These are phyloP conservation scores for Chelmon rostratus DNA, from an alignment of 2,797 vertebrate species.

Conservation along the genomic window DNA sequence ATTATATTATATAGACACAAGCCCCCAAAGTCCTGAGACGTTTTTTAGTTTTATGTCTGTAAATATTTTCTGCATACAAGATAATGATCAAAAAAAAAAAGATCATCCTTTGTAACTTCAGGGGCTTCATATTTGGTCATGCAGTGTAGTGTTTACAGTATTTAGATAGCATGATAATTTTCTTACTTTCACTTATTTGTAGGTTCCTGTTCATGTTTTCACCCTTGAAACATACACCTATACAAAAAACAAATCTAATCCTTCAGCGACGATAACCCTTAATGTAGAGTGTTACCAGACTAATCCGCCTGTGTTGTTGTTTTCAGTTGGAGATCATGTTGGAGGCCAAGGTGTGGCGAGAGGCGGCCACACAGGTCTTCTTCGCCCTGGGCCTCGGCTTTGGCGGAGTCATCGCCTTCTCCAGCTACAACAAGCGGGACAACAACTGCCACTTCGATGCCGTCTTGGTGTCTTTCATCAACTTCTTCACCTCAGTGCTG, in stretches of 20 bases:
- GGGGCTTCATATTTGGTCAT: neutral
- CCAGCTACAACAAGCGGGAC: slow-evolving; percentile 99
- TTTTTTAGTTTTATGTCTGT: neutral
- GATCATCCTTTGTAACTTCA: neutral
- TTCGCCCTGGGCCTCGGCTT: slow-evolving; percentile 98
- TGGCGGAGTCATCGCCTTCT: slow-evolving; percentile 98
- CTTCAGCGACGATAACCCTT: fast-evolving
- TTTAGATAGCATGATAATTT: too few species aligned
- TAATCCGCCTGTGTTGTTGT: neutral
- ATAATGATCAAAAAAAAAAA: too few species aligned
- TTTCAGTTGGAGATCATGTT: slow-evolving; percentile 97
- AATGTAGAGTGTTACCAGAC: neutral
- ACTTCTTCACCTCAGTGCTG: slow-evolving; percentile 98
- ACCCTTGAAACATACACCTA: neutral
- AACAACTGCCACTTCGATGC: slow-evolving; percentile 99
- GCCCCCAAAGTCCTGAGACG: too few species aligned
- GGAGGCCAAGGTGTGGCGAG: slow-evolving; percentile 96
- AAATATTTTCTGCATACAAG: neutral
- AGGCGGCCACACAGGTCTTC: slow-evolving; percentile 98
- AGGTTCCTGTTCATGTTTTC: neutral
- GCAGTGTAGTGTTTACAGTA: too few species aligned
- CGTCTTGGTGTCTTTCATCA: slow-evolving; percentile 96
- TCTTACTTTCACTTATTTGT: too few species aligned
- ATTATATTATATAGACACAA: too few species aligned
- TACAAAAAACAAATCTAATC: neutral